phyloP scores from a whole-genome alignment of 2,113 vertebrate genomes.

The Hiodon alosoides region DNA sequence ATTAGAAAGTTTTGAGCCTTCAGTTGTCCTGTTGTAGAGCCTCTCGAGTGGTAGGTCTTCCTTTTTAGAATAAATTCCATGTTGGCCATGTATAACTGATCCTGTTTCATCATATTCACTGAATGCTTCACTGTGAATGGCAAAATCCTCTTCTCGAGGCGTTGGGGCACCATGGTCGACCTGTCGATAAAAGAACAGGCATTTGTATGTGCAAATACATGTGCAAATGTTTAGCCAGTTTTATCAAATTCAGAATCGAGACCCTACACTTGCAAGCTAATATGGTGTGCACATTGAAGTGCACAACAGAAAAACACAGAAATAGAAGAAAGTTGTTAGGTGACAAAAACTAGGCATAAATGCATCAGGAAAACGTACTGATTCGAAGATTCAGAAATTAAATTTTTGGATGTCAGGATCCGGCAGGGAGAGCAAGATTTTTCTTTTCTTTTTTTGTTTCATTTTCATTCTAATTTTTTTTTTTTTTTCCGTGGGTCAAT shows the following conservation, averaged over 20 bases:
- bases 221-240: neutral
- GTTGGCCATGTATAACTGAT: conserved; percentile 32
- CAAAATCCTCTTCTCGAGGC: conserved; percentile 32
- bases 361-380: too few species aligned
- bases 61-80: conserved; percentile 47
- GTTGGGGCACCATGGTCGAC: conserved; percentile 31
- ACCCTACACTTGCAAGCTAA: neutral
- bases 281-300: too few species aligned
- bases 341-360: too few species aligned
- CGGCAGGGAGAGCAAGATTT: too few species aligned
- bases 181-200: conserved; percentile 38
- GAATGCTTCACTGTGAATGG: conserved; percentile 35
- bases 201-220: conserved; percentile 4
- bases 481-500: neutral
- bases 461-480: too few species aligned
- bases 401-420: too few species aligned
- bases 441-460: too few species aligned
- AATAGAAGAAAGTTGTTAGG: too few species aligned
- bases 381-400: too few species aligned
- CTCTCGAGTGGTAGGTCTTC: conserved; percentile 25
- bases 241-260: neutral
- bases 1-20: neutral
- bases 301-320: too few species aligned
- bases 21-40: neutral
- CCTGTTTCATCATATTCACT: conserved; percentile 8